Percentiles rank a stretch among this genome's conserved stretches.
Evolutionary conservation across 2,797 vertebrate species (phyloP).

Genomic region (Toxotes lorentzi): DNA sequence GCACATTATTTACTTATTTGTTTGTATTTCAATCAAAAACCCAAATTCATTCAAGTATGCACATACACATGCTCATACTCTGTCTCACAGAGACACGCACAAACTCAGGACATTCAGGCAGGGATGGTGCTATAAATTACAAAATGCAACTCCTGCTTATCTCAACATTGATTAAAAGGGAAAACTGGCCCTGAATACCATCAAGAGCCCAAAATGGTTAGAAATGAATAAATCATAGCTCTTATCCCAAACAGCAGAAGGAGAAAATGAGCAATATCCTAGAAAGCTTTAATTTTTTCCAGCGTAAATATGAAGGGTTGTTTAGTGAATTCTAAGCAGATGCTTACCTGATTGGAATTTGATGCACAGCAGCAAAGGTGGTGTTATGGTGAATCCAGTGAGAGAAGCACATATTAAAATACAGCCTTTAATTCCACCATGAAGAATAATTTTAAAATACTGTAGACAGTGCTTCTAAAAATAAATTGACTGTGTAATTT

Average conservation of each 20-base stretch:
- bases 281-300: conserved; percentile 75
- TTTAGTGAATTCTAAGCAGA: conserved; percentile 79
- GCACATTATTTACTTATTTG: background rate
- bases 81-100: conserved; percentile 13
- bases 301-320: conserved; percentile 72
- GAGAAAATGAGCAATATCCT: conserved; percentile 80
- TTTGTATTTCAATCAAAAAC: conserved; percentile 22
- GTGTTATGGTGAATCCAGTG: conserved; percentile 51
- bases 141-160: conserved; percentile 71
- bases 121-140: conserved; percentile 66
- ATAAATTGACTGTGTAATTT: conserved; percentile 57
- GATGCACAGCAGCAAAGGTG: conserved; percentile 60
- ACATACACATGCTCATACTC: background rate
- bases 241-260: conserved; percentile 74
- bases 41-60: background rate
- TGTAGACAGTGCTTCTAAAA: conserved; percentile 39
- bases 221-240: conserved; percentile 81
- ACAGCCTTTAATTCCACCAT: conserved; percentile 45
- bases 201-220: conserved; percentile 65
- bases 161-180: conserved; percentile 76
- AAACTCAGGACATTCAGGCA: conserved; percentile 37
- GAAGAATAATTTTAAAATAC: conserved; percentile 51
- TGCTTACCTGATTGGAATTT: conserved; percentile 81
- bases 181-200: conserved; percentile 74
- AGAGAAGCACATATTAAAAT: conserved; percentile 51